Evolutionary conservation across 2,797 vertebrate species (phyloP).

Genomic region (Chrosomus eos): DNA sequence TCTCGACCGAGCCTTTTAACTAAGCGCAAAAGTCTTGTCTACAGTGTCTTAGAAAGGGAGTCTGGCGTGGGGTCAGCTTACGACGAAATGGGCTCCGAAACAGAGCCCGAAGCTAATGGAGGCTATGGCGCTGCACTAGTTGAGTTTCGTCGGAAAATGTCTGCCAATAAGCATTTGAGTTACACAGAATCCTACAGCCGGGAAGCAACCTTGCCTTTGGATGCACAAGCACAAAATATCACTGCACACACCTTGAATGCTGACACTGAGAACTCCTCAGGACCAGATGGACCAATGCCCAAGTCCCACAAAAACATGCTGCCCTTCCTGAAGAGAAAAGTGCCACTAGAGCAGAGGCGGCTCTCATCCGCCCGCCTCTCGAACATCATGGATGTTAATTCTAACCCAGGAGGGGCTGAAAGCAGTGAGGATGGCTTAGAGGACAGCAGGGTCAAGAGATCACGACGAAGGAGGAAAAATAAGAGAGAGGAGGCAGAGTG

Average conservation of each 20-base stretch:
- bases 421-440: constrained; percentile 55
- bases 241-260: constrained; percentile 37
- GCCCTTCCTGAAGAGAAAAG: constrained; percentile 68
- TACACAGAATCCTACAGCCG: constrained; percentile 55
- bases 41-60: constrained; percentile 85
- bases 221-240: background rate
- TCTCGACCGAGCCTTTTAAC: constrained; percentile 84
- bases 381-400: constrained; percentile 72
- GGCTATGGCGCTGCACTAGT: constrained; percentile 69
- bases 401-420: constrained; percentile 66
- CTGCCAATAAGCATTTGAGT: constrained; percentile 68
- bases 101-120: constrained; percentile 82
- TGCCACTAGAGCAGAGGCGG: constrained; percentile 64
- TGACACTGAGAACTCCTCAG: constrained; percentile 61
- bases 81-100: constrained; percentile 87
- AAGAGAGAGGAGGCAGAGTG: constrained; percentile 58
- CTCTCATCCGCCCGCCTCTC: constrained; percentile 62
- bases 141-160: constrained; percentile 71
- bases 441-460: constrained; percentile 59
- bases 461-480: constrained; percentile 65
- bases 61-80: constrained; percentile 87
- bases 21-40: constrained; percentile 87
- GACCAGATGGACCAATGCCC: constrained; percentile 33
- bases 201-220: constrained; percentile 2
- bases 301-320: constrained; percentile 60